Evolutionary conservation across 1,140 invertebrate genomes (phyloP).

Genomic region (Bombus impatiens): DNA sequence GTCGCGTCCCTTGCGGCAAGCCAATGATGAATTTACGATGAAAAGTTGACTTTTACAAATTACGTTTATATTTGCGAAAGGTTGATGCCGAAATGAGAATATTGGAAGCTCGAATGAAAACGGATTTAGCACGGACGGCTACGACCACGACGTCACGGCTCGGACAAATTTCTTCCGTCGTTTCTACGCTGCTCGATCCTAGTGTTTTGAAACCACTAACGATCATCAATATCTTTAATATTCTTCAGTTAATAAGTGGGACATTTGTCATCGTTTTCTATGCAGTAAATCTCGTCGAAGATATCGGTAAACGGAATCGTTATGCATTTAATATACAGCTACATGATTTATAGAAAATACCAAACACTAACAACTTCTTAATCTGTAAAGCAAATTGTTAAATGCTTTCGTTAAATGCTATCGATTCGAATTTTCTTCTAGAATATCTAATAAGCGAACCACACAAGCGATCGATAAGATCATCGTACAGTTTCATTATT

Average conservation of each 20-base stretch:
- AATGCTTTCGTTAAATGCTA: too few relatives aligned
- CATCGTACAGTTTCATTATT: too few relatives aligned
- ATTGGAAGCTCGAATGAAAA: constrained; percentile 65
- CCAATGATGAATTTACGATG: neutral
- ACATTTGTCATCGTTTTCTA: constrained; percentile 90
- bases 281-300: constrained; percentile 86
- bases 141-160: constrained; percentile 47
- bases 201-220: constrained; percentile 87
- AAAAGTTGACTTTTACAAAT: neutral
- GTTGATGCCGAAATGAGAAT: constrained; percentile 67
- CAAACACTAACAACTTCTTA: too few relatives aligned
- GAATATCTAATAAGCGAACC: too few relatives aligned
- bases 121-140: constrained; percentile 56
- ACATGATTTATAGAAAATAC: neutral
- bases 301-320: constrained; percentile 78
- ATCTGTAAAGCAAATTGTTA: too few relatives aligned
- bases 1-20: too few relatives aligned
- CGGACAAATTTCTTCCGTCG: constrained; percentile 54
- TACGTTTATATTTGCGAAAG: constrained; percentile 45
- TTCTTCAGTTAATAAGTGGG: constrained; percentile 88
- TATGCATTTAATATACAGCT: neutral
- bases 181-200: constrained; percentile 80
- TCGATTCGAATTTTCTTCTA: too few relatives aligned
- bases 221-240: constrained; percentile 87
- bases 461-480: too few relatives aligned